phyloP scores from a whole-genome alignment of 2,113 vertebrate species.

The Euleptes europaea region DNA sequence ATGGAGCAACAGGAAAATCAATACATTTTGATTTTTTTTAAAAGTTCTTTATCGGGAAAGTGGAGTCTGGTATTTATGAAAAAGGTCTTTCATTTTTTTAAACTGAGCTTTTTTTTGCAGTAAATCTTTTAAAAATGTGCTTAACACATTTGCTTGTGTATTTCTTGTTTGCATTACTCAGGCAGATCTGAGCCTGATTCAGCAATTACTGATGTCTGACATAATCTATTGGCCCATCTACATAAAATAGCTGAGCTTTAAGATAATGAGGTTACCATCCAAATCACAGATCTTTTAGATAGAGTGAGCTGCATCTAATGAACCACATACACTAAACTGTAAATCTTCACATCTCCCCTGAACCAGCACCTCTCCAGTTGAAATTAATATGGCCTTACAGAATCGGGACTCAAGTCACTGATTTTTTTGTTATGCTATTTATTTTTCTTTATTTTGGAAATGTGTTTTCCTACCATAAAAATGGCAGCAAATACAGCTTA shows the following conservation, averaged over 20 bases:
- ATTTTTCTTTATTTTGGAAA: too few species aligned
- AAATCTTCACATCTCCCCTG: neutral
- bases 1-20: too few species aligned
- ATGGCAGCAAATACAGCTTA: too few species aligned
- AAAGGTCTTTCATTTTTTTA: too few species aligned
- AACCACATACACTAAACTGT: neutral
- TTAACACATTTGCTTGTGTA: neutral
- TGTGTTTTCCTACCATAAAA: too few species aligned
- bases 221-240: neutral
- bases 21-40: neutral
- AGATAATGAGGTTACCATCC: neutral
- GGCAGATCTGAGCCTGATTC: neutral
- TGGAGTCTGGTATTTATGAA: too few species aligned
- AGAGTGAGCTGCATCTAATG: neutral
- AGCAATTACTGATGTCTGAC: neutral
- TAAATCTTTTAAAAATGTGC: neutral
- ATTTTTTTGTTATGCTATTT: too few species aligned
- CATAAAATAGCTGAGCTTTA: neutral
- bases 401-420: too few species aligned
- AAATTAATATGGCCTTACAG: too few species aligned
- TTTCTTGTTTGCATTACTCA: neutral
- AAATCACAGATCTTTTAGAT: neutral
- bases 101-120: neutral
- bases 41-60: neutral
- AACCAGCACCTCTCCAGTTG: neutral